These are phyloP conservation scores for Beaufortia kweichowensis DNA, from an alignment of 2,113 vertebrate species.

Conservation along the genomic window DNA sequence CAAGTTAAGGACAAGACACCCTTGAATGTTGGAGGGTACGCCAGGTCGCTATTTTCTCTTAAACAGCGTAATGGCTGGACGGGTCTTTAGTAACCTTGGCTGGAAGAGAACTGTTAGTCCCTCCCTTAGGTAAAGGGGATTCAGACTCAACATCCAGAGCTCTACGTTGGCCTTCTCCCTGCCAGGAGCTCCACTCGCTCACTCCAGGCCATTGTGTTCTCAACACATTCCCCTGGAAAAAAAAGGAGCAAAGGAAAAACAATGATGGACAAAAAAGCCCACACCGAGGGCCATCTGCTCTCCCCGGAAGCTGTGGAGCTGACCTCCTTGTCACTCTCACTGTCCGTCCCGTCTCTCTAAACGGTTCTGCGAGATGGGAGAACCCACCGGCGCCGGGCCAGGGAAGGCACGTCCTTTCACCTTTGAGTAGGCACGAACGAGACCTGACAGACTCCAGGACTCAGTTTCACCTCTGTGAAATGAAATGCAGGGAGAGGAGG, in stretches of 20 bases:
- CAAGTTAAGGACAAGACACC: slow-evolving; percentile 35
- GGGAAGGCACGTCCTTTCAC: slow-evolving; percentile 59
- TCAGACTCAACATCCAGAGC: slow-evolving; percentile 33
- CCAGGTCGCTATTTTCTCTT: slow-evolving; percentile 28
- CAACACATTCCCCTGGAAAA: slow-evolving; percentile 44
- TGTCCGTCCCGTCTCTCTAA: slow-evolving; percentile 57
- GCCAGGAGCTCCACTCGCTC: slow-evolving; percentile 26
- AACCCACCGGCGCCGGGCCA: slow-evolving; percentile 51
- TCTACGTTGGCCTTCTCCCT: slow-evolving; percentile 14
- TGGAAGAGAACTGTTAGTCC: slow-evolving; percentile 43
- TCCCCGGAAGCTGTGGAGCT: slow-evolving; percentile 48
- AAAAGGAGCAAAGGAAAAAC: slow-evolving; percentile 30
- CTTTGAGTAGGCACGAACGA: slow-evolving; percentile 52
- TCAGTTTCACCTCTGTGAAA: slow-evolving; percentile 46
- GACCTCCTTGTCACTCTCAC: slow-evolving; percentile 57
- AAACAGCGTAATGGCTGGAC: slow-evolving; percentile 41
- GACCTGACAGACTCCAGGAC: slow-evolving; percentile 59
- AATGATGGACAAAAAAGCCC: slow-evolving; percentile 46
- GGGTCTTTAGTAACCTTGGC: slow-evolving; percentile 54
- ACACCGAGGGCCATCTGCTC: slow-evolving; percentile 58
- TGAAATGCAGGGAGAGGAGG: background rate
- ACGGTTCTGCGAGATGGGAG: slow-evolving; percentile 53
- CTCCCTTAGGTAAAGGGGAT: slow-evolving; percentile 45
- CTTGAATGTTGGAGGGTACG: slow-evolving; percentile 32
- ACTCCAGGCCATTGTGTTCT: slow-evolving; percentile 47